A percentile compares a stretch with the other conserved stretches of the same genome.
Conservation (phyloP, 2,888 invertebrate species). For the Embidobia sp. region DNA sequence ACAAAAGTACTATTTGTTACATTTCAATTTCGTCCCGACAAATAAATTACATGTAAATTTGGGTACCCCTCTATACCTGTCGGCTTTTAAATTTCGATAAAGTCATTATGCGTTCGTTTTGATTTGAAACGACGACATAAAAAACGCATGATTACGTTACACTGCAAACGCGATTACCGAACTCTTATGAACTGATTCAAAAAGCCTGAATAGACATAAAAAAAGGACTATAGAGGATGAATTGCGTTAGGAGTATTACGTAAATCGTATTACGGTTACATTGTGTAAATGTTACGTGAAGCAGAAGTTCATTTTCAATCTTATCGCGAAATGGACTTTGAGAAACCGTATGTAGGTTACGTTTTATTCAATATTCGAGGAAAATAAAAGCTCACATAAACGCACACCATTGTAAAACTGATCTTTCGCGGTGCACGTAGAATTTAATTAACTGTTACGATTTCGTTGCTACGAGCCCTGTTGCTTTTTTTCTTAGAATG, state of each 20-base stretch:
- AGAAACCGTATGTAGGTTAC: slow-evolving; percentile 27
- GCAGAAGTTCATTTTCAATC: slow-evolving; percentile 33
- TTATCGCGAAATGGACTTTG: slow-evolving; percentile 18
- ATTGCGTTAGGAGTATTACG: slow-evolving; percentile 72
- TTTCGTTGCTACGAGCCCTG: neutral
- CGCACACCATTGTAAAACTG: slow-evolving; percentile 13
- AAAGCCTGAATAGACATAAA: slow-evolving; percentile 66
- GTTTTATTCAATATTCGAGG: slow-evolving; percentile 14
- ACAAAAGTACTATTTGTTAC: neutral
- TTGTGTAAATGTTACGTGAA: slow-evolving; percentile 69
- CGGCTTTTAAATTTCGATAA: neutral
- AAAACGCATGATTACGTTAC: slow-evolving; percentile 11
- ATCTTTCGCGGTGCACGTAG: neutral
- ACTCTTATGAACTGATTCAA: slow-evolving; percentile 22
- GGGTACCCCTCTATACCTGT: neutral
- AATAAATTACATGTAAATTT: slow-evolving; percentile 13
- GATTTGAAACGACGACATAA: slow-evolving; percentile 4
- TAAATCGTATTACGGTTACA: slow-evolving; percentile 74
- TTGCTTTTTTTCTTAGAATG: slow-evolving; percentile 6
- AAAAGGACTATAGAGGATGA: slow-evolving; percentile 65
- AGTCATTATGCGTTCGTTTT: neutral
- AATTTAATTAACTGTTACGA: slow-evolving; percentile 6
- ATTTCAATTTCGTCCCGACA: neutral
- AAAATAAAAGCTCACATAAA: too few relatives aligned
- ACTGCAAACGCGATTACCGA: neutral